Evolutionary conservation across 2,797 vertebrate genomes (phyloP), one percentile per base, ranked within the genome.

Genomic region (Tapera naevia): DNA sequence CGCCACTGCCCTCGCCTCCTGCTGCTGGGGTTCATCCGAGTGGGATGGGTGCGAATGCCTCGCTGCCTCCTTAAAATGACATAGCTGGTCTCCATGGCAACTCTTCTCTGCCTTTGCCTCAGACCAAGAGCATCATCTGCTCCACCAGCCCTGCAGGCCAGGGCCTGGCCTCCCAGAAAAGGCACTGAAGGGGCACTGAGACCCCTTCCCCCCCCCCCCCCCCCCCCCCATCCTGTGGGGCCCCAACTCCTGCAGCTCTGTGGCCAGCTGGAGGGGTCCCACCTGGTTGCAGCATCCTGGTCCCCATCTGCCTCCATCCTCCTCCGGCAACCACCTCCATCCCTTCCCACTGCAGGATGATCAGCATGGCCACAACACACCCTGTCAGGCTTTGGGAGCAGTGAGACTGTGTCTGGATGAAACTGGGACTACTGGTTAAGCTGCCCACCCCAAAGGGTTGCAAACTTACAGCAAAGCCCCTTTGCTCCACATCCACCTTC

Each of bases 21-120:
- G 0, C 33, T 17, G 56, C 67, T 3, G 66, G 81, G 89, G 57
- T 25, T 76, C 41, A 39, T 33, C 15, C 1, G 1, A 58, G 51
- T 57, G 53, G 61, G 79, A n/a, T 5, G 86, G 73, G 61, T 43
- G 88, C 1, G n/a, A 83, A 88, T 19, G 86, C 53, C 74, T 95
- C 80, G 1, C 86, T 7, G 80, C 93, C 74, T 95, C 96, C 95
- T 97, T 94, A 91, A 95, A 94, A 96, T 88, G 88, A 97, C 91
- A 97, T 66, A 48, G 90, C 57, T 32, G 9, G 90, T 97, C 94
- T 97, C 97, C 96, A 97, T 97, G 91, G 97, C 96, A 97, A 97
- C 97, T 14, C 88, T 57, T 62, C 88, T 89, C 93, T 96, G 96
- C 94, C 95, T 97, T 95, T 95, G 66, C 96, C 96, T 96, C 94